phyloP scores from a whole-genome alignment of 2,113 vertebrate genomes.

The Zootoca vivipara region DNA sequence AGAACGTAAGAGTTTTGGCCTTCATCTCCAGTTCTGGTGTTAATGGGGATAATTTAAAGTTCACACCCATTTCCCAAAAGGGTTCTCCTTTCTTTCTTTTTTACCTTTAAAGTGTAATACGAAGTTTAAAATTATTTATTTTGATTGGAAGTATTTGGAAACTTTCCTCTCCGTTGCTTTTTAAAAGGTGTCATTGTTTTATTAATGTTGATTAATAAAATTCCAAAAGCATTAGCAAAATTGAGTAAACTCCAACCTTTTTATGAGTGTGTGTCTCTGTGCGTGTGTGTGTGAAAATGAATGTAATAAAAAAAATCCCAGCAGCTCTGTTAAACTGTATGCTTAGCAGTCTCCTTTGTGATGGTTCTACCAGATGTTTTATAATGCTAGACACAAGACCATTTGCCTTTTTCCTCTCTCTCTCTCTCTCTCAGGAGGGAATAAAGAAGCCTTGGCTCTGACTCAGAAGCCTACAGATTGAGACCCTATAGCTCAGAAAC shows the following conservation, averaged over 20 bases:
- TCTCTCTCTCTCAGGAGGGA: conserved; percentile 37
- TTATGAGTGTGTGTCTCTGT: conserved; percentile 48
- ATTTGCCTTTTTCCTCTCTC: conserved; percentile 39
- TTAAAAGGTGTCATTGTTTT: conserved; percentile 80
- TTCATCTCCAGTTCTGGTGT: conserved; percentile 67
- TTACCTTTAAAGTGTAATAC: conserved; percentile 65
- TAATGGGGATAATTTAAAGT: conserved; percentile 75
- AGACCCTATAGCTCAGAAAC: conserved; percentile 5
- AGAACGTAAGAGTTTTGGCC: conserved; percentile 59
- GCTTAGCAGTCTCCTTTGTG: conserved; percentile 65
- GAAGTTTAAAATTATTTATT: conserved; percentile 76
- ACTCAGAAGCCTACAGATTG: conserved; percentile 37
- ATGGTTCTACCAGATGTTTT: conserved; percentile 78
- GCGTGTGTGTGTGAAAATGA: conserved; percentile 60
- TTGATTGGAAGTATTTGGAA: conserved; percentile 78
- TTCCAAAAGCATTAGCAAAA: conserved; percentile 79
- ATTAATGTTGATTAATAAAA: conserved; percentile 81
- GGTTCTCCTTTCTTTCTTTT: conserved; percentile 58
- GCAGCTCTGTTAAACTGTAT: conserved; percentile 77
- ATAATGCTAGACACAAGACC: conserved; percentile 48
- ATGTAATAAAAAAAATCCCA: conserved; percentile 74
- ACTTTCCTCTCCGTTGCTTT: conserved; percentile 69
- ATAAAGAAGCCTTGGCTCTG: conserved; percentile 58
- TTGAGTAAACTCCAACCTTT: conserved; percentile 69
- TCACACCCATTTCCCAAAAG: conserved; percentile 68